Evolutionary conservation across 2,797 vertebrate species (phyloP).

Genomic region (Oreortyx pictus): DNA sequence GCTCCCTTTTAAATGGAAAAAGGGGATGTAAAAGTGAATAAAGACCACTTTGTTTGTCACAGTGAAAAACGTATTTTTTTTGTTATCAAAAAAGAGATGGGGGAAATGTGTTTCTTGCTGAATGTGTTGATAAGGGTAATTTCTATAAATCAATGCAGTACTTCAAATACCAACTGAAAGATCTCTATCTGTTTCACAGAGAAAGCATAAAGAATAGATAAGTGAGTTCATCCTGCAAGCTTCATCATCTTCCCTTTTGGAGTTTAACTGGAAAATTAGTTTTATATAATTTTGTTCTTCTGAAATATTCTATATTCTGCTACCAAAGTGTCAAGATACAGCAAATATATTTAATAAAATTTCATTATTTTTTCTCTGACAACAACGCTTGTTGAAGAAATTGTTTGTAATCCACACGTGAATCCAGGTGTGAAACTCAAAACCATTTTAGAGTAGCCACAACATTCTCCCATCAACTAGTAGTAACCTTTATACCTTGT

Average conservation of each 20-base stretch:
- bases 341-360: constrained; percentile 47
- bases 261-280: constrained; percentile 3
- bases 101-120: neutral
- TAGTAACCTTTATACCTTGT: neutral
- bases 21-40: neutral
- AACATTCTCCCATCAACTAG: neutral
- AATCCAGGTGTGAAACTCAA: constrained; percentile 24
- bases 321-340: neutral
- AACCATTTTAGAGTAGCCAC: neutral
- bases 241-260: constrained; percentile 9
- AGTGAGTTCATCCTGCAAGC: neutral
- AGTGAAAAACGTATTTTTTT: neutral
- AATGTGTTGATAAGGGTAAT: neutral
- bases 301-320: neutral
- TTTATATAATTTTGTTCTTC: constrained; percentile 43
- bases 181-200: neutral
- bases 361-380: neutral
- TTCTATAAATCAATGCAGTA: neutral
- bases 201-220: neutral
- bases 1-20: neutral
- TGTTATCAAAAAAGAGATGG: neutral
- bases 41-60: neutral
- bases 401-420: neutral
- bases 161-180: neutral
- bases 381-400: neutral